phyloP scores from a whole-genome alignment of 2,797 vertebrate genomes.

The Leuciscus waleckii region DNA sequence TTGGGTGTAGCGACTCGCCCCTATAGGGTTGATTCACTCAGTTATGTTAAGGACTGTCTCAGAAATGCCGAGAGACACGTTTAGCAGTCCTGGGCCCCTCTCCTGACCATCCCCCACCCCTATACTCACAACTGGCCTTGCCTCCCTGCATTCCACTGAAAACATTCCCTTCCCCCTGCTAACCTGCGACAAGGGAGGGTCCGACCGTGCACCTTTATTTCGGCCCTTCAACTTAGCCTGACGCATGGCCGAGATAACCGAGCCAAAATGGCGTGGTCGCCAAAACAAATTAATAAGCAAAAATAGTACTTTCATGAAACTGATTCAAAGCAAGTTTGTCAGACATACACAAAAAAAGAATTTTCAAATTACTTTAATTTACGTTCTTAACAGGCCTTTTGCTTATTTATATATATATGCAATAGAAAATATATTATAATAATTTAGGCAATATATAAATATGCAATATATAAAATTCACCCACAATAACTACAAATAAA shows the following conservation, averaged over 20 bases:
- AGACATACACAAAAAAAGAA: neutral
- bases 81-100: slow-evolving; percentile 50
- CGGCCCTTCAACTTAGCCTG: slow-evolving; percentile 6
- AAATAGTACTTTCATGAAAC: neutral
- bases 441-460: too few relatives aligned
- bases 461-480: neutral
- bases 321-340: neutral
- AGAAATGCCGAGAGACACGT: slow-evolving; percentile 53
- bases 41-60: slow-evolving; percentile 40
- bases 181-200: slow-evolving; percentile 75
- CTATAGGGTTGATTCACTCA: slow-evolving; percentile 43
- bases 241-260: neutral
- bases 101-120: slow-evolving; percentile 58
- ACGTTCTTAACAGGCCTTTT: neutral
- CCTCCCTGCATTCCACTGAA: slow-evolving; percentile 88
- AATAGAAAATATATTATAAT: too few relatives aligned
- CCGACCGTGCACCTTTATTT: slow-evolving; percentile 64
- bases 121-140: slow-evolving; percentile 72
- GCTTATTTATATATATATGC: too few relatives aligned
- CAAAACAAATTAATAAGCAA: slow-evolving; percentile 1
- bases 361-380: neutral
- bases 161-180: slow-evolving; percentile 61
- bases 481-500: neutral
- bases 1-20: neutral
- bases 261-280: neutral